phyloP scores from a whole-genome alignment of 2,113 vertebrate genomes.

The Nerophis ophidion region DNA sequence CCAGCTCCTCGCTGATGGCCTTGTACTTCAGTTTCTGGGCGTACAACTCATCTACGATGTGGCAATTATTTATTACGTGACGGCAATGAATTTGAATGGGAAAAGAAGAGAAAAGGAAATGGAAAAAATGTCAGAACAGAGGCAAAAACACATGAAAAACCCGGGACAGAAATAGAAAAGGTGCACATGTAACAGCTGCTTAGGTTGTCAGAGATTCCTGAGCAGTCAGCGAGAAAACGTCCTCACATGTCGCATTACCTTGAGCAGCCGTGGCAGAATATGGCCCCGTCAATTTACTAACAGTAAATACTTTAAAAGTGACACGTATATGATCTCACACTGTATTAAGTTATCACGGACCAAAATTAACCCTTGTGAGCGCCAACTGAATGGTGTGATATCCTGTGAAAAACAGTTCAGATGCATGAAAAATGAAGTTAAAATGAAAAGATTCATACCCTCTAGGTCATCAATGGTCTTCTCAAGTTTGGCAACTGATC shows the following conservation, averaged over 20 bases:
- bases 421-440: neutral
- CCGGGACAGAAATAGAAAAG: constrained; percentile 44
- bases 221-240: constrained; percentile 55
- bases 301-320: constrained; percentile 6
- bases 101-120: constrained; percentile 20
- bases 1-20: constrained; percentile 99
- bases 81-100: constrained; percentile 15
- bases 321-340: constrained; percentile 13
- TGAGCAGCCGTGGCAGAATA: constrained; percentile 33
- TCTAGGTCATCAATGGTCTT: constrained; percentile 98
- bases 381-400: too few species aligned
- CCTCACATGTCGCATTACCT: constrained; percentile 39
- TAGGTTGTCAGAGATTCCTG: constrained; percentile 54
- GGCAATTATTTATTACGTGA: constrained; percentile 28
- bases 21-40: constrained; percentile 99
- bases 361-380: too few species aligned
- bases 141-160: constrained; percentile 9
- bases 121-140: constrained; percentile 43
- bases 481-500: constrained; percentile 97
- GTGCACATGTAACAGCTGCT: constrained; percentile 29
- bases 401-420: neutral
- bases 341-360: neutral
- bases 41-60: constrained; percentile 89
- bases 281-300: neutral
- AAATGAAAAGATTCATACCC: constrained; percentile 75